Conservation (phyloP, 2,888 invertebrate species). For the Apamea epomidion region DNA sequence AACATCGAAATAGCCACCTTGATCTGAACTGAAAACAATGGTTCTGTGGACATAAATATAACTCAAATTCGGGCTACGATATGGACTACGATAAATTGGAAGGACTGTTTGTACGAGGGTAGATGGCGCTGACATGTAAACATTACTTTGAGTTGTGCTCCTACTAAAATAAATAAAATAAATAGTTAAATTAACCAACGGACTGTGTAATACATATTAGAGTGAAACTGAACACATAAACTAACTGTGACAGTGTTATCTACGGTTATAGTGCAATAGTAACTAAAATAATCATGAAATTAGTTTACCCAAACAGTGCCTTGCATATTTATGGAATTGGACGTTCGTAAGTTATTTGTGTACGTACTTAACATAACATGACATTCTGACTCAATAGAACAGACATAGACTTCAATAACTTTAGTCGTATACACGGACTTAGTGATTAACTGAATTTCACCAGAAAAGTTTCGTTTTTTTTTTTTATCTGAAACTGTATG, state of each 20-base stretch:
- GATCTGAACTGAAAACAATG: neutral
- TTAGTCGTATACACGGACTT: neutral
- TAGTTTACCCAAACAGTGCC: neutral
- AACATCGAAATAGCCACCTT: neutral
- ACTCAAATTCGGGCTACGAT: slow-evolving; percentile 2
- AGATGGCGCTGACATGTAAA: no score
- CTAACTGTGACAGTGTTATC: no score
- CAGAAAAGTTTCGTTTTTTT: neutral
- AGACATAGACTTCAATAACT: neutral
- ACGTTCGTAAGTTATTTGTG: neutral
- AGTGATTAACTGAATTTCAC: neutral
- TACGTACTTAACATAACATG: neutral
- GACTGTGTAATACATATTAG: no score
- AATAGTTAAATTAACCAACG: no score
- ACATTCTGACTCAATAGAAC: neutral
- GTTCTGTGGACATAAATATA: slow-evolving; percentile 15
- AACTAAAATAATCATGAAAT: neutral
- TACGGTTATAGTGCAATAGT: no score
- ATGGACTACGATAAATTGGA: neutral
- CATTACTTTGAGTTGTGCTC: no score
- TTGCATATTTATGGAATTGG: neutral
- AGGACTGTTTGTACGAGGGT: neutral
- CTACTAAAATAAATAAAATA: no score
- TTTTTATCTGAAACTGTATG: neutral
- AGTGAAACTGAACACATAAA: no score